phyloP scores from a whole-genome alignment of 2,888 invertebrate species.

The Eurois occulta region DNA sequence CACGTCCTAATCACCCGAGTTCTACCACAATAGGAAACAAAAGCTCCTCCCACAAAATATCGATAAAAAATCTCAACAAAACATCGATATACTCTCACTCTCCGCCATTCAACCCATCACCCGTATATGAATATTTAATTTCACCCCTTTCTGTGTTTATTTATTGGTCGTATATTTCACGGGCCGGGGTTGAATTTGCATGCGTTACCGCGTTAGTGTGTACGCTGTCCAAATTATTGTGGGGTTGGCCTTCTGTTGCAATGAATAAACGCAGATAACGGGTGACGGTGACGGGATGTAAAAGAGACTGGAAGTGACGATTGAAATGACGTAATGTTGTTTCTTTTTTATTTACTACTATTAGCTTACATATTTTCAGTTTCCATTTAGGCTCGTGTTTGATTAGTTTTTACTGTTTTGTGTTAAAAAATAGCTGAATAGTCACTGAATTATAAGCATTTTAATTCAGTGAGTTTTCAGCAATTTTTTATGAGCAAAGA shows the following conservation, averaged over 20 bases:
- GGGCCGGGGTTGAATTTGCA: conserved; percentile 84
- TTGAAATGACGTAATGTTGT: conserved; percentile 17
- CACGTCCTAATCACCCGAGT: background rate
- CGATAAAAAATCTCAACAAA: conserved; percentile 28
- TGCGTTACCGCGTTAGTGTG: conserved; percentile 77
- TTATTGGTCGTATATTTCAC: conserved; percentile 90
- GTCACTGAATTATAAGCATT: background rate
- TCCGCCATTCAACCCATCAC: conserved; percentile 72
- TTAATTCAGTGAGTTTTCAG: too few species aligned
- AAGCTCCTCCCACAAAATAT: background rate
- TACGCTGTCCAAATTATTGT: conserved; percentile 79
- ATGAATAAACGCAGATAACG: conserved; percentile 72
- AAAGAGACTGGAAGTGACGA: conserved; percentile 35
- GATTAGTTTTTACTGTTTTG: background rate
- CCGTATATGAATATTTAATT: conserved; percentile 88
- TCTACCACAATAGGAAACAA: background rate
- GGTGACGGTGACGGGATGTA: conserved; percentile 48
- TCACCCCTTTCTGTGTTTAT: conserved; percentile 89
- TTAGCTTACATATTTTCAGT: background rate
- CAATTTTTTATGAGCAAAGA: too few species aligned
- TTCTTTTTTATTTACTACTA: background rate
- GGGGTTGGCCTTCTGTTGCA: conserved; percentile 77
- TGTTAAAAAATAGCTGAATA: background rate
- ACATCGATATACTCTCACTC: conserved; percentile 61
- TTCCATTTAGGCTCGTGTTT: background rate